Evolutionary conservation across 1,140 invertebrate species (phyloP).

Genomic region (Luehdorfia chinensis): DNA sequence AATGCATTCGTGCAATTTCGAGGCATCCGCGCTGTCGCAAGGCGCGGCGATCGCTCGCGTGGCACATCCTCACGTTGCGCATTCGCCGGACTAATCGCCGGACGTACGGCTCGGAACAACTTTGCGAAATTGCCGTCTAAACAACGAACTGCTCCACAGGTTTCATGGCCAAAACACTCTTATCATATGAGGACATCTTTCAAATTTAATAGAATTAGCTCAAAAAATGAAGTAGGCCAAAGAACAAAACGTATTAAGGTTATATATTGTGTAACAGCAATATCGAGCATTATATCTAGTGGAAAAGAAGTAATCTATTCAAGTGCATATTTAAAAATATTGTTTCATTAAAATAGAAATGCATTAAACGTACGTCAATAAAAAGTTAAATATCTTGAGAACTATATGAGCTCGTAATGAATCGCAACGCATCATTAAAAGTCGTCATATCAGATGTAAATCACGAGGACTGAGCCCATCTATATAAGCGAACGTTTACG

Average conservation of each 20-base stretch:
- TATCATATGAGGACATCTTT: constrained; percentile 13
- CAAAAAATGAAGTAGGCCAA: no score
- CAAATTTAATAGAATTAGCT: no score
- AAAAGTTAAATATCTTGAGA: constrained; percentile 14
- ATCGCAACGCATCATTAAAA: constrained; percentile 25
- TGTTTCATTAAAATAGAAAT: constrained; percentile 7
- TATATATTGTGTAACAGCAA: no score
- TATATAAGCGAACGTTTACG: constrained; percentile 43
- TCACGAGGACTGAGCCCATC: constrained; percentile 28
- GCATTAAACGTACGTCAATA: background rate
- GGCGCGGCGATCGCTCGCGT: constrained; percentile 35
- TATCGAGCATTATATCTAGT: no score
- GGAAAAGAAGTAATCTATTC: no score
- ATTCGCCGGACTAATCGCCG: constrained; percentile 57
- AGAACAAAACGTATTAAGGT: no score
- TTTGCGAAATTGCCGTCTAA: constrained; percentile 44
- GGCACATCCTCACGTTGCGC: constrained; percentile 65
- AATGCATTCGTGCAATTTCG: constrained; percentile 53
- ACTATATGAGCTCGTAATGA: constrained; percentile 26
- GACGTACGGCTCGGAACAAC: constrained; percentile 57
- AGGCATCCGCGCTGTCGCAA: constrained; percentile 70
- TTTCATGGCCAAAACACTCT: constrained; percentile 24
- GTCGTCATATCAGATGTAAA: constrained; percentile 29
- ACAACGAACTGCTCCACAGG: constrained; percentile 7
- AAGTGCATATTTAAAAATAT: no score